These are phyloP conservation scores for Coleophora deauratella DNA, from an alignment of 2,888 invertebrate genomes.

Conservation along the genomic window DNA sequence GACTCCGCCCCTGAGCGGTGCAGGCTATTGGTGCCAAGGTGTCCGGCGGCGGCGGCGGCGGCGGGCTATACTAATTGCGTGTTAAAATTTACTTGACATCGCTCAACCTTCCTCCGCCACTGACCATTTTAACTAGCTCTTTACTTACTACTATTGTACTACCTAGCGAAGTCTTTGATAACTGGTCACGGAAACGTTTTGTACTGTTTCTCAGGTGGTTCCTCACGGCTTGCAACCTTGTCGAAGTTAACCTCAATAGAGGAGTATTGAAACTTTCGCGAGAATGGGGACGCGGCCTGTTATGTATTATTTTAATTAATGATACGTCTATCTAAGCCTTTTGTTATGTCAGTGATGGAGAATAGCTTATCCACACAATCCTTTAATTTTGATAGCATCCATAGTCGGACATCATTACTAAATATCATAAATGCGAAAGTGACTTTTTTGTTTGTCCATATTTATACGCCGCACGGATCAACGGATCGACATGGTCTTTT, in stretches of 20 bases:
- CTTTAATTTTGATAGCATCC: no score
- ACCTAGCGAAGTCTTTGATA: no score
- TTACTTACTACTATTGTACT: background rate
- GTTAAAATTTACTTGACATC: constrained; percentile 69
- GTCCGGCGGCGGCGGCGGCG: no score
- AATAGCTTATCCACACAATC: no score
- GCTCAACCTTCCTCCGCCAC: constrained; percentile 50
- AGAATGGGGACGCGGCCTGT: constrained; percentile 47
- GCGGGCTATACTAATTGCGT: constrained; percentile 65
- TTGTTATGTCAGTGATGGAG: constrained; percentile 23
- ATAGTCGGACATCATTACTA: no score
- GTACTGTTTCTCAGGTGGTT: constrained; percentile 58
- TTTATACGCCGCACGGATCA: no score
- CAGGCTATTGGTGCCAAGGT: constrained; percentile 62
- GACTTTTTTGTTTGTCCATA: no score
- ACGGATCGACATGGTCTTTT: no score
- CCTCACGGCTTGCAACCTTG: constrained; percentile 56
- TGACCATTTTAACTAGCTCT: constrained; percentile 34
- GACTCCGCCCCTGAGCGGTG: constrained; percentile 37
- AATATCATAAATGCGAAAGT: no score
- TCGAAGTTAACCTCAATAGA: constrained; percentile 58
- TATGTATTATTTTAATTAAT: constrained; percentile 45
- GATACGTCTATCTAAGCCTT: constrained; percentile 26
- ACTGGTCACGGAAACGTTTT: constrained; percentile 41
- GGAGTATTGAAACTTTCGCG: constrained; percentile 53